phyloP scores from a whole-genome alignment of 2,888 invertebrate species.

The Amphipoea oculea region DNA sequence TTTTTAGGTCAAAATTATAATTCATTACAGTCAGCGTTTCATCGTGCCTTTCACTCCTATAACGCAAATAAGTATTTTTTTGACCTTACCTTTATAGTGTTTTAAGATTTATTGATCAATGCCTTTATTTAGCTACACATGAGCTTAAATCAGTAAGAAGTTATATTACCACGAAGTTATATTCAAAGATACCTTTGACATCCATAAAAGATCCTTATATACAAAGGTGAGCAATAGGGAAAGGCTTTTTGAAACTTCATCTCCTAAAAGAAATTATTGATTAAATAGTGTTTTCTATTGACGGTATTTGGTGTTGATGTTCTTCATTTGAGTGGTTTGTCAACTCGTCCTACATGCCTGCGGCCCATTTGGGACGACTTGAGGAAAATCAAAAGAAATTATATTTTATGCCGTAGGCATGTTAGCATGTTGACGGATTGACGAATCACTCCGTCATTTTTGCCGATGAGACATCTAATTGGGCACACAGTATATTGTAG shows the following conservation, averaged over 20 bases:
- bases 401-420: no score
- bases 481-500: neutral
- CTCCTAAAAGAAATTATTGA: neutral
- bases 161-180: neutral
- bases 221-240: neutral
- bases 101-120: constrained; percentile 32
- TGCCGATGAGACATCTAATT: neutral
- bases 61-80: constrained; percentile 28
- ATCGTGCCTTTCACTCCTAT: constrained; percentile 38
- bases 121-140: neutral
- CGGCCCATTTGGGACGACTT: no score
- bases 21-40: constrained; percentile 46
- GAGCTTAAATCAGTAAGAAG: neutral
- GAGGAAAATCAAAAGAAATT: no score
- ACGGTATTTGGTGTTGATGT: no score
- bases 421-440: no score
- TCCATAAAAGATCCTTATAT: neutral
- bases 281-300: neutral
- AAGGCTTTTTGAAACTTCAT: neutral
- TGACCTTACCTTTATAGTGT: constrained; percentile 6
- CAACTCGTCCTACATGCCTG: no score
- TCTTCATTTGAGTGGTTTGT: no score
- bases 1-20: constrained; percentile 20
- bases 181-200: neutral
- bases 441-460: no score